Percentiles rank a stretch among this genome's conserved stretches.
phyloP scores from a whole-genome alignment of 2,797 vertebrate genomes.

The Danio aesculapii region DNA sequence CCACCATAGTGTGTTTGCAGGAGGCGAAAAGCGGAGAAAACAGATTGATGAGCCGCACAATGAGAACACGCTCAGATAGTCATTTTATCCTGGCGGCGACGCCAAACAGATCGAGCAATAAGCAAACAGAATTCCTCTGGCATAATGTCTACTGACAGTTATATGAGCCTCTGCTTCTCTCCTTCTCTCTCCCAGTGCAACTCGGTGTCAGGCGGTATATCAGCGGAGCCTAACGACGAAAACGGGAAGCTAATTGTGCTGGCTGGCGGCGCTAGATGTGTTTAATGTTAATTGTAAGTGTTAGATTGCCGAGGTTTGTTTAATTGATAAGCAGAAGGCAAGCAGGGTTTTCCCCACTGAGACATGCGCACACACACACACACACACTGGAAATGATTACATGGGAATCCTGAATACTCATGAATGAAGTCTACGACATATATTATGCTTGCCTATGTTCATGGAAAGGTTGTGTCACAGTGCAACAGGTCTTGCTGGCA shows the following conservation, averaged over 20 bases:
- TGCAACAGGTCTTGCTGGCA: constrained; percentile 15
- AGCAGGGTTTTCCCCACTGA: constrained; percentile 56
- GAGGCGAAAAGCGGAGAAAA: constrained; percentile 25
- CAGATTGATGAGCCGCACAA: constrained; percentile 44
- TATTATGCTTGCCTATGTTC: constrained; percentile 5
- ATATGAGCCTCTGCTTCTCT: constrained; percentile 21
- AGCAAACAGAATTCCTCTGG: constrained; percentile 47
- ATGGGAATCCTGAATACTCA: constrained; percentile 45
- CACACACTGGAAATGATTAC: constrained; percentile 32
- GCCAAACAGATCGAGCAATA: constrained; percentile 50
- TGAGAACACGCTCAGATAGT: constrained; percentile 41
- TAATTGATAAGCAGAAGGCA: constrained; percentile 54
- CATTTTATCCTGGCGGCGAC: constrained; percentile 42
- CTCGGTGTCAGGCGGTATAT: constrained; percentile 49
- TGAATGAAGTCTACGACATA: constrained; percentile 37
- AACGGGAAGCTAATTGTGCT: constrained; percentile 52
- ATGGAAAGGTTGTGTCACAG: not conserved
- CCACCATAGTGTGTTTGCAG: constrained; percentile 24
- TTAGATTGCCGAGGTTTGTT: constrained; percentile 55
- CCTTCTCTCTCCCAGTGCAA: constrained; percentile 17
- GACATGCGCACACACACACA: constrained; percentile 26
- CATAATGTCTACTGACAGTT: constrained; percentile 51
- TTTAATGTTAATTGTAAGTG: constrained; percentile 59
- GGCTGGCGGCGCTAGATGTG: constrained; percentile 42
- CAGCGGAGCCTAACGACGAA: constrained; percentile 17